Percentiles rank a stretch among this genome's conserved stretches.
These are phyloP conservation scores for Bradysia coprophila DNA, from an alignment of 1,140 invertebrate genomes.

Conservation along the genomic window DNA sequence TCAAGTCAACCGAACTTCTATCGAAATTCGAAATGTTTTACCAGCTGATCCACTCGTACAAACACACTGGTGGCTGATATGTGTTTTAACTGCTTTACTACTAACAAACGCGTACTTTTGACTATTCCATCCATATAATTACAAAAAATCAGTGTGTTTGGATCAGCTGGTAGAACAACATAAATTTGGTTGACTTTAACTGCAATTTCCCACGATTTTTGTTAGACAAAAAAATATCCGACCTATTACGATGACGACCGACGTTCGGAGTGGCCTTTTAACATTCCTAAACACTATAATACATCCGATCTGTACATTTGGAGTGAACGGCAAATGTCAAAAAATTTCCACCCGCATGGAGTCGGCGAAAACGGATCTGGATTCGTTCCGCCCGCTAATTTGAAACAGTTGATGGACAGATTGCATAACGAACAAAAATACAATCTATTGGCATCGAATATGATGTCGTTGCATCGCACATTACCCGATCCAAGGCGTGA, in stretches of 20 bases:
- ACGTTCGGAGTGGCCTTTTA: not conserved
- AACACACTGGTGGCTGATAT: too few relatives aligned
- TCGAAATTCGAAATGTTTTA: too few relatives aligned
- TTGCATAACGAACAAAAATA: conserved; percentile 98
- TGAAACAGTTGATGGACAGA: conserved; percentile 76
- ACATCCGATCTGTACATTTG: not conserved
- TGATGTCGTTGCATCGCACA: conserved; percentile 91
- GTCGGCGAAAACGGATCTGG: not conserved
- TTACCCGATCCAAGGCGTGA: conserved; percentile 85
- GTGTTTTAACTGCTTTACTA: too few relatives aligned
- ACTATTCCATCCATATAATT: too few relatives aligned
- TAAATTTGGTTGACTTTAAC: too few relatives aligned
- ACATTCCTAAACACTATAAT: not conserved
- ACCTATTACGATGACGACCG: not conserved
- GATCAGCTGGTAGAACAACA: too few relatives aligned
- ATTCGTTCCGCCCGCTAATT: conserved; percentile 35
- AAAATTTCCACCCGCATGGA: not conserved
- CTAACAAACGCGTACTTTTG: too few relatives aligned
- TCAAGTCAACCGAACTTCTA: too few relatives aligned
- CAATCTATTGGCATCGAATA: conserved; percentile 92
- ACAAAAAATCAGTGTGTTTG: too few relatives aligned
- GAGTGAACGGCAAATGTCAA: not conserved
- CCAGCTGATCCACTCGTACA: too few relatives aligned
- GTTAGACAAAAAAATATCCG: not conserved
- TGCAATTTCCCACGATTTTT: too few relatives aligned